These are phyloP conservation scores for Melanotus villosus DNA, from an alignment of 2,888 invertebrate genomes.

Conservation along the genomic window DNA sequence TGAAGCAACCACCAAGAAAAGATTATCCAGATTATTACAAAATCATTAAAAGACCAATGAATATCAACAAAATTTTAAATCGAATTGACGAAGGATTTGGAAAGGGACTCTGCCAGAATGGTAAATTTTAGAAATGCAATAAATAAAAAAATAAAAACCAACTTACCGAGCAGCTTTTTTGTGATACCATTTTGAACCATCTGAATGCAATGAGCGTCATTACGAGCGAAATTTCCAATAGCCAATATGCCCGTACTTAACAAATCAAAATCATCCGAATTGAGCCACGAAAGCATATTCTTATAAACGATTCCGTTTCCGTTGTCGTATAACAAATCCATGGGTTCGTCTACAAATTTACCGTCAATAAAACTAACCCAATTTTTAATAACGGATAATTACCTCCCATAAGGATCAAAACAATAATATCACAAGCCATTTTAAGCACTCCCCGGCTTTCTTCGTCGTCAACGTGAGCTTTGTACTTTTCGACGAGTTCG, in stretches of 20 bases:
- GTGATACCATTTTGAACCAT: conserved; percentile 87
- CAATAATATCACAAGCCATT: conserved; percentile 88
- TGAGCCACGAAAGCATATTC: conserved; percentile 84
- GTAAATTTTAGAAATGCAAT: conserved; percentile 98
- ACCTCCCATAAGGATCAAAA: conserved; percentile 90
- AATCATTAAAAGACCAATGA: conserved; percentile 94
- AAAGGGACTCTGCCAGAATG: conserved; percentile 96
- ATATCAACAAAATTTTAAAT: conserved; percentile 93
- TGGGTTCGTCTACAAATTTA: conserved; percentile 81
- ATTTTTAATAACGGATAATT: conserved; percentile 36
- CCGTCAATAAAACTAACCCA: too few relatives aligned
- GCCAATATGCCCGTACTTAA: conserved; percentile 88
- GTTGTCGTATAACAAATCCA: conserved; percentile 85
- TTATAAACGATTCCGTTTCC: conserved; percentile 81
- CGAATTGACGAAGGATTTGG: conserved; percentile 90
- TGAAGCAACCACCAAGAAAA: conserved; percentile 93
- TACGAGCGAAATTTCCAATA: conserved; percentile 91
- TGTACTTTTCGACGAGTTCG: conserved; percentile 80
- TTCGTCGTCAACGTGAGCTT: conserved; percentile 74
- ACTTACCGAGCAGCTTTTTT: conserved; percentile 76
- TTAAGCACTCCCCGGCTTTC: conserved; percentile 81
- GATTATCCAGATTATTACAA: conserved; percentile 98
- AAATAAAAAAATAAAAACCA: neutral
- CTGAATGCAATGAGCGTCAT: conserved; percentile 86
- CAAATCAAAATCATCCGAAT: conserved; percentile 80